A percentile compares a stretch with the other conserved stretches of the same genome.
These are phyloP conservation scores for Monomorium pharaonis DNA, from an alignment of 1,140 invertebrate genomes.

Conservation along the genomic window DNA sequence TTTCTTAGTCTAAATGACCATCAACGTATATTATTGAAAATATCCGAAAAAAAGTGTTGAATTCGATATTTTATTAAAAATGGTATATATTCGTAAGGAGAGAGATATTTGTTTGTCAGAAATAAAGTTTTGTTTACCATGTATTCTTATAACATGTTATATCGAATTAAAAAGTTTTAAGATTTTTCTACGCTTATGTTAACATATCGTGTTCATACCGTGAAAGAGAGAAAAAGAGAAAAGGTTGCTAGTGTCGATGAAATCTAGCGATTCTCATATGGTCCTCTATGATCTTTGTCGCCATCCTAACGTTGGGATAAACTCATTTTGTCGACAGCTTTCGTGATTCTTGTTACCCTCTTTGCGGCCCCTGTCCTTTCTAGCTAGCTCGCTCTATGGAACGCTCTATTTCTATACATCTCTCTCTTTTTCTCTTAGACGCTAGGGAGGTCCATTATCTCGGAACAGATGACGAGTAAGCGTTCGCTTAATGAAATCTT, in stretches of 20 bases:
- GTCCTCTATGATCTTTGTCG: slow-evolving; percentile 41
- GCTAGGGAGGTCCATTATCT: slow-evolving; percentile 70
- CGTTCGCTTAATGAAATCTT: slow-evolving; percentile 78
- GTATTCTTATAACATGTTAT: neutral
- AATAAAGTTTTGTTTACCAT: neutral
- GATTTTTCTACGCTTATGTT: neutral
- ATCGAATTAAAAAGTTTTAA: neutral
- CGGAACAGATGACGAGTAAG: slow-evolving; percentile 74
- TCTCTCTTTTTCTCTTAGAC: slow-evolving; percentile 66
- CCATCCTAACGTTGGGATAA: slow-evolving; percentile 53
- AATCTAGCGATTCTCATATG: slow-evolving; percentile 17
- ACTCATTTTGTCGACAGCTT: slow-evolving; percentile 64
- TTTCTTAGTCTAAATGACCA: neutral
- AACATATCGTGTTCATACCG: neutral
- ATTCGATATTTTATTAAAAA: slow-evolving; percentile 1
- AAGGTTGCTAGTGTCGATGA: neutral
- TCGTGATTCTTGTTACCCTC: slow-evolving; percentile 60
- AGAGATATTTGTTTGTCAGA: neutral
- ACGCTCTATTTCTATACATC: slow-evolving; percentile 28
- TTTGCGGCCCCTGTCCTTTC: slow-evolving; percentile 49
- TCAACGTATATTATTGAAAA: neutral
- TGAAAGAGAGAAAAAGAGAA: neutral
- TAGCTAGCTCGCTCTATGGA: slow-evolving; percentile 3
- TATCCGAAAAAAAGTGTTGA: neutral
- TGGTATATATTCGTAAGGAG: neutral